These are phyloP conservation scores for Mycetomoellerius zeteki DNA, from an alignment of 1,140 invertebrate genomes.

Conservation along the genomic window DNA sequence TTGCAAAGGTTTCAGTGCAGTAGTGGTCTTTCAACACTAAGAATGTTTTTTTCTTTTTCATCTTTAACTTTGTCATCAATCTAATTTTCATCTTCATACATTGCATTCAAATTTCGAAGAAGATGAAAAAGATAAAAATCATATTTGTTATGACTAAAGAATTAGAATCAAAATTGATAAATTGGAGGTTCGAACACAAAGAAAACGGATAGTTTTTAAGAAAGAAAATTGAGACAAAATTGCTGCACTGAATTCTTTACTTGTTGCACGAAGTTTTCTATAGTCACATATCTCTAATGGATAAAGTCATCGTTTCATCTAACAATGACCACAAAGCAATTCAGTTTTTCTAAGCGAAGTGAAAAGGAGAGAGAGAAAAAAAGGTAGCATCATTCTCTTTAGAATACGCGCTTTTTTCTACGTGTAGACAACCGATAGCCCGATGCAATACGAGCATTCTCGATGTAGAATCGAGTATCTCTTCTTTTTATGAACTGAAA, in stretches of 20 bases:
- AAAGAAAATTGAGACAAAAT: neutral
- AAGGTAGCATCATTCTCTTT: slow-evolving; percentile 34
- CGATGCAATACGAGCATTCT: slow-evolving; percentile 28
- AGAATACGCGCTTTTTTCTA: slow-evolving; percentile 58
- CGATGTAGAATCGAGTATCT: slow-evolving; percentile 29
- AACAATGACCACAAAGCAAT: slow-evolving; percentile 39
- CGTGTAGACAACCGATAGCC: slow-evolving; percentile 49
- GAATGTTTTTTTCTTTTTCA: neutral
- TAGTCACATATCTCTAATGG: slow-evolving; percentile 47
- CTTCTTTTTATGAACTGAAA: slow-evolving; percentile 41
- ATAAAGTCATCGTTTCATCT: slow-evolving; percentile 39
- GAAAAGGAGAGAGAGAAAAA: neutral
- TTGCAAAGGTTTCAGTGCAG: neutral
- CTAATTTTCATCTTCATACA: neutral
- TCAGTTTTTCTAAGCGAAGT: slow-evolving; percentile 38
- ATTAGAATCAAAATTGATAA: neutral
- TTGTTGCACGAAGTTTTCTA: slow-evolving; percentile 18
- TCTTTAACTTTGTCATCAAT: neutral
- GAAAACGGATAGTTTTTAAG: neutral
- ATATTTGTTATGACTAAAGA: neutral
- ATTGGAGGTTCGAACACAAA: neutral
- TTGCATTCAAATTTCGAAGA: neutral
- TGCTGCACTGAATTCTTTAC: slow-evolving; percentile 7
- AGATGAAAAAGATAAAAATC: neutral
- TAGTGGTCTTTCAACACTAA: neutral